phyloP scores from a whole-genome alignment of 2,797 vertebrate genomes.

The Xenops minutus region DNA sequence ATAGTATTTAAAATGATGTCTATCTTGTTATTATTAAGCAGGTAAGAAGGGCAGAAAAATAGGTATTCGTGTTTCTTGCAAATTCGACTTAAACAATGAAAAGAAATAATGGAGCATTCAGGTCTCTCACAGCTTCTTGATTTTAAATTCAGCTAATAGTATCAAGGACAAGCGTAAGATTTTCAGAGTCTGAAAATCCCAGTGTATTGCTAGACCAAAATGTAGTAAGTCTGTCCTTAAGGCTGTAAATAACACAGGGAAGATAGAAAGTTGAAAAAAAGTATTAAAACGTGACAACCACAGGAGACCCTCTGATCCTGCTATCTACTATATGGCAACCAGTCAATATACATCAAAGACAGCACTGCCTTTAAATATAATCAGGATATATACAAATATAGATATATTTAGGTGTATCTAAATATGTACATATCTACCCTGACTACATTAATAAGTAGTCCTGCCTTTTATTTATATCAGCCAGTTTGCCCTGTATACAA shows the following conservation, averaged over 20 bases:
- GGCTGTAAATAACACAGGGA: neutral
- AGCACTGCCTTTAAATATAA: neutral
- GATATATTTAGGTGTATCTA: neutral
- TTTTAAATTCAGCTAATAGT: neutral
- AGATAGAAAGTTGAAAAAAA: neutral
- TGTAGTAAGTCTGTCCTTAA: neutral
- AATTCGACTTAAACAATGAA: neutral
- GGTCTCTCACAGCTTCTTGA: neutral
- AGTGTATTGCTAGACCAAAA: neutral
- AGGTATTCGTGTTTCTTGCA: neutral
- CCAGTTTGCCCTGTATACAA: neutral
- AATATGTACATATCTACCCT: neutral
- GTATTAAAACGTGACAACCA: neutral
- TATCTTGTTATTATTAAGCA: neutral
- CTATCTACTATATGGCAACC: neutral
- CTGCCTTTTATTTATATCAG: neutral
- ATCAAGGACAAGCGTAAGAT: neutral
- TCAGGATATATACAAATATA: neutral
- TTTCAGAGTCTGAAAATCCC: neutral
- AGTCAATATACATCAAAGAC: neutral
- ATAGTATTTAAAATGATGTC: neutral
- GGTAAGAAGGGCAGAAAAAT: neutral
- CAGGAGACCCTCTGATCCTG: neutral
- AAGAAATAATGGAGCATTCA: neutral
- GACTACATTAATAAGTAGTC: neutral